Evolutionary conservation across 1,140 invertebrate genomes (phyloP).

Genomic region (Dendroctonus ponderosae): DNA sequence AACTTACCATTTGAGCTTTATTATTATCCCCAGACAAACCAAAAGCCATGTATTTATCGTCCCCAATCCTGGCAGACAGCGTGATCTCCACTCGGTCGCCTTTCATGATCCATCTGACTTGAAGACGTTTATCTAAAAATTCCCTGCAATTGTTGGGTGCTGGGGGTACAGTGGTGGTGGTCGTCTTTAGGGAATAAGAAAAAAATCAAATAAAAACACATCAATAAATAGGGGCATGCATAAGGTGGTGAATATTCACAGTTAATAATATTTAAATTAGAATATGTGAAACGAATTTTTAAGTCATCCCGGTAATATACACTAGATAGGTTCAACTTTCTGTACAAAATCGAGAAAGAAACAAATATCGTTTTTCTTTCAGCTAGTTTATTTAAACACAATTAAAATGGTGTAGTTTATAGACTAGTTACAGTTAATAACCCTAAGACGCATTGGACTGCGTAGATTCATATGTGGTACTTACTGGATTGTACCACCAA

Average conservation of each 20-base stretch:
- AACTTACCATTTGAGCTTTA: slow-evolving; percentile 62
- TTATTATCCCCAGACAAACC: slow-evolving; percentile 77
- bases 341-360: no score
- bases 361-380: no score
- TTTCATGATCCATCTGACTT: slow-evolving; percentile 77
- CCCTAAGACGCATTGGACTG: background rate
- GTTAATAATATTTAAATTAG: no score
- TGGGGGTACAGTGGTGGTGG: slow-evolving; percentile 62
- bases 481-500: slow-evolving; percentile 89
- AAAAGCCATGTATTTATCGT: slow-evolving; percentile 86
- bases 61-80: slow-evolving; percentile 70
- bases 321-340: no score
- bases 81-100: slow-evolving; percentile 73
- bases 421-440: no score
- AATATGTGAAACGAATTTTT: no score
- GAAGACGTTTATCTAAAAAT: slow-evolving; percentile 71
- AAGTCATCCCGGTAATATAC: no score
- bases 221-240: no score
- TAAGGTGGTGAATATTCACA: no score
- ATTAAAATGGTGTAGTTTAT: no score
- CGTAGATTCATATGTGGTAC: slow-evolving; percentile 51
- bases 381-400: no score
- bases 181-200: slow-evolving; percentile 58
- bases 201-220: no score
- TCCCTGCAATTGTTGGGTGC: slow-evolving; percentile 75